Percentiles rank a stretch among this genome's conserved stretches.
phyloP scores from a whole-genome alignment of 2,113 vertebrate species.

The Chloropsis hardwickii region DNA sequence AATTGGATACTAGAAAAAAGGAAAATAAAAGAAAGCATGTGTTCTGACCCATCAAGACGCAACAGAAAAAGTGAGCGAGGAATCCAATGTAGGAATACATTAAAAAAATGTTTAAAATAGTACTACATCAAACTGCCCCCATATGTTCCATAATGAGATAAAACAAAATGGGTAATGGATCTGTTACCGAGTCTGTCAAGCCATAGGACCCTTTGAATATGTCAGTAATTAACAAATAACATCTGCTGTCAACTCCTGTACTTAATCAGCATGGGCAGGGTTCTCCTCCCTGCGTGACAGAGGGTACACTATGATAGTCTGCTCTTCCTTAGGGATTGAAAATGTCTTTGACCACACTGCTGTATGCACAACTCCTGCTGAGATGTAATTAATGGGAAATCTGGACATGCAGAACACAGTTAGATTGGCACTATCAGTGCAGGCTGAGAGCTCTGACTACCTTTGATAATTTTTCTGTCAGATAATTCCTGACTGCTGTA shows the following conservation, averaged over 20 bases:
- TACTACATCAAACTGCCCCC: neutral
- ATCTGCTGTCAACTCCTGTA: slow-evolving; percentile 45
- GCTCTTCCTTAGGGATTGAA: neutral
- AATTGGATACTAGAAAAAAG: neutral
- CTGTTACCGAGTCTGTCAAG: neutral
- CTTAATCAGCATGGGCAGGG: neutral
- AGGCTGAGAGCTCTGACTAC: neutral
- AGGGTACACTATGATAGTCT: neutral
- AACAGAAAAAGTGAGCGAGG: neutral
- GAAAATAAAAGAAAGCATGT: neutral
- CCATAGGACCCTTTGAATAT: slow-evolving; percentile 16
- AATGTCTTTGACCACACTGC: neutral
- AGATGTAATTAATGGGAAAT: slow-evolving; percentile 16
- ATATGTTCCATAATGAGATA: neutral
- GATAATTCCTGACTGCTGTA: neutral
- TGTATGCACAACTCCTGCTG: neutral
- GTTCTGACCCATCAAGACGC: neutral
- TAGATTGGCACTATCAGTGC: neutral
- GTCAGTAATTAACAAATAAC: slow-evolving; percentile 53
- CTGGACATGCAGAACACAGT: neutral
- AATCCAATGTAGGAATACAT: neutral
- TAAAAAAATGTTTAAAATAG: neutral
- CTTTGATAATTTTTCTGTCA: neutral
- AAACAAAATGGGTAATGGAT: neutral
- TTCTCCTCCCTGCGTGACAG: neutral